These are phyloP conservation scores for Fulica atra DNA, from an alignment of 2,113 vertebrate genomes.

Conservation along the genomic window DNA sequence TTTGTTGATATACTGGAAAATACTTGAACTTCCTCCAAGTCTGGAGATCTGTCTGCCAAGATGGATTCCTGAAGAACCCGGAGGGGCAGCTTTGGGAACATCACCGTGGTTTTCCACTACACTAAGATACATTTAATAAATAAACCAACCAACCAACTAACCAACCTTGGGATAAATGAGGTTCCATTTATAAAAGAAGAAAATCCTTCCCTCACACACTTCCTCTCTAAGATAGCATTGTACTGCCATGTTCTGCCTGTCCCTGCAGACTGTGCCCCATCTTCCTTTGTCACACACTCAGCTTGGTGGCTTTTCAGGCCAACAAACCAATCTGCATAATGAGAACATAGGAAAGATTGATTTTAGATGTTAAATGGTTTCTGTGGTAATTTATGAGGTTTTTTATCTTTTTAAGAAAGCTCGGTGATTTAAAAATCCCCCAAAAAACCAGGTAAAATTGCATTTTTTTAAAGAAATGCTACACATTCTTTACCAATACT, in stretches of 20 bases:
- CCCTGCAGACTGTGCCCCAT: not conserved
- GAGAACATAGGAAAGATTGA: not conserved
- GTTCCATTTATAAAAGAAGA: not conserved
- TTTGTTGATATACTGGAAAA: constrained; percentile 49
- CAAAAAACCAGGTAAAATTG: not conserved
- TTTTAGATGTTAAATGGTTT: not conserved
- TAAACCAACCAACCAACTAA: not conserved
- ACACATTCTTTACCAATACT: not conserved
- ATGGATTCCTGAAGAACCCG: constrained; percentile 31
- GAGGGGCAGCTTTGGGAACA: constrained; percentile 30
- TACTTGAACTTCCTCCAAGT: constrained; percentile 53
- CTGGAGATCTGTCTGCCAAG: constrained; percentile 35
- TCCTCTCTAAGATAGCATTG: not conserved
- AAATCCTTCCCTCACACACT: not conserved
- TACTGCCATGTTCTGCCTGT: not conserved
- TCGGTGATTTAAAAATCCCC: fast-evolving
- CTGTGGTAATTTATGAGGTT: not conserved
- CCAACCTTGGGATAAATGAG: not conserved
- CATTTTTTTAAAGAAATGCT: not conserved
- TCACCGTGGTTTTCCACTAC: not conserved
- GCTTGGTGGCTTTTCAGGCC: not conserved
- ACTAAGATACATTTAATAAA: not conserved
- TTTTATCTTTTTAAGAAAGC: not conserved
- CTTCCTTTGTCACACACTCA: not conserved
- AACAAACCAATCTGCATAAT: not conserved